These are phyloP conservation scores for Disparrhopalites patrizii DNA, from an alignment of 2,888 invertebrate genomes.

Conservation along the genomic window DNA sequence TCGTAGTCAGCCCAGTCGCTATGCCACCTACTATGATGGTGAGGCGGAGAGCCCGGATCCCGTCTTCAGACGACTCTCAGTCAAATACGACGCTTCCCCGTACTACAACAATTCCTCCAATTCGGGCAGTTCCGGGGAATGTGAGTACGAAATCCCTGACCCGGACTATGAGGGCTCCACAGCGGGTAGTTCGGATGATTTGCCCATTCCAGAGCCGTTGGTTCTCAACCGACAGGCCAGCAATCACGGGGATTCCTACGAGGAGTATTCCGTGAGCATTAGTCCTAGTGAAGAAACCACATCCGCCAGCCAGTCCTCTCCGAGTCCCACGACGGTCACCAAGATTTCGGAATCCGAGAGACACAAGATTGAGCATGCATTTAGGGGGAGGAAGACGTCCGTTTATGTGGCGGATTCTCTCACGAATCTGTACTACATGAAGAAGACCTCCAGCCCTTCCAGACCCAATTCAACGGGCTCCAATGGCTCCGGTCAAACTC, in stretches of 20 bases:
- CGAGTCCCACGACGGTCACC: constrained; percentile 30
- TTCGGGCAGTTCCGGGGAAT: constrained; percentile 29
- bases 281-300: constrained; percentile 27
- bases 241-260: constrained; percentile 20
- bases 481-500: constrained; percentile 26
- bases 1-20: not conserved
- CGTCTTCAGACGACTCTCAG: constrained; percentile 15
- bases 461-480: constrained; percentile 42
- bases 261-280: constrained; percentile 31
- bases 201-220: constrained; percentile 27
- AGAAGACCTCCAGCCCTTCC: constrained; percentile 50
- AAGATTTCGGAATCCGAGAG: constrained; percentile 59
- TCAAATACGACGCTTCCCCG: constrained; percentile 25
- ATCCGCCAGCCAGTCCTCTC: constrained; percentile 32
- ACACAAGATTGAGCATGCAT: constrained; percentile 68
- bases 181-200: constrained; percentile 41
- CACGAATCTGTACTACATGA: constrained; percentile 67
- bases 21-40: not conserved
- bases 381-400: constrained; percentile 71
- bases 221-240: constrained; percentile 3
- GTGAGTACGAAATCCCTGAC: constrained; percentile 46
- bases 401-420: constrained; percentile 71
- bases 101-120: constrained; percentile 25
- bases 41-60: constrained; percentile 4
- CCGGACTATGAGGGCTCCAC: constrained; percentile 47